Percentiles rank a stretch among this genome's conserved stretches.
Evolutionary conservation across 2,113 vertebrate genomes (phyloP).

Genomic region (Melanerpes formicivorus): DNA sequence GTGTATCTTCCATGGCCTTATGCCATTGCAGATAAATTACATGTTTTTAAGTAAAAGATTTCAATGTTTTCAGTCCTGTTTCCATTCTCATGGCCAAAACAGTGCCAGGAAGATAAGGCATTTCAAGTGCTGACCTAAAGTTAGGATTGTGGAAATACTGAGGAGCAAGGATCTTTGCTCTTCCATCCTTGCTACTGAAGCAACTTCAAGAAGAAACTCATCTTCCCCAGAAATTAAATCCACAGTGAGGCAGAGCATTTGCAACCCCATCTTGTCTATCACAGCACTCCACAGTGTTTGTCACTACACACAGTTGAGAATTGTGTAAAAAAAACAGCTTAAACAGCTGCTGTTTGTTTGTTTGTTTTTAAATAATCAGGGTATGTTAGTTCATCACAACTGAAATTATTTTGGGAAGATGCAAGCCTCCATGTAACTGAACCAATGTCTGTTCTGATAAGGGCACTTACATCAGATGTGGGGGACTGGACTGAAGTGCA

Average conservation of each 20-base stretch:
- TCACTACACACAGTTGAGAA: background rate
- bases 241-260: accelerated
- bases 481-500: background rate
- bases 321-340: background rate
- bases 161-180: background rate
- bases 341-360: background rate
- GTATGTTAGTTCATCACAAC: background rate
- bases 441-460: background rate
- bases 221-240: background rate
- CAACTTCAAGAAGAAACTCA: background rate
- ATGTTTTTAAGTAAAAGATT: background rate
- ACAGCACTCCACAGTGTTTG: background rate
- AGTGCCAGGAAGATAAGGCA: background rate
- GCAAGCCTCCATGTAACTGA: background rate
- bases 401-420: background rate
- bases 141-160: background rate
- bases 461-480: background rate
- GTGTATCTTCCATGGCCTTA: background rate
- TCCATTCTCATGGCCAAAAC: background rate
- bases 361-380: background rate
- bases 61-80: background rate
- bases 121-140: background rate
- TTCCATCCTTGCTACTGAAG: background rate
- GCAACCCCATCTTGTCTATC: background rate
- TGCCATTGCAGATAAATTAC: background rate